These are phyloP conservation scores for Hapalemur alaotrensis DNA, from an alignment of 2,797 vertebrate genomes.

Conservation along the genomic window DNA sequence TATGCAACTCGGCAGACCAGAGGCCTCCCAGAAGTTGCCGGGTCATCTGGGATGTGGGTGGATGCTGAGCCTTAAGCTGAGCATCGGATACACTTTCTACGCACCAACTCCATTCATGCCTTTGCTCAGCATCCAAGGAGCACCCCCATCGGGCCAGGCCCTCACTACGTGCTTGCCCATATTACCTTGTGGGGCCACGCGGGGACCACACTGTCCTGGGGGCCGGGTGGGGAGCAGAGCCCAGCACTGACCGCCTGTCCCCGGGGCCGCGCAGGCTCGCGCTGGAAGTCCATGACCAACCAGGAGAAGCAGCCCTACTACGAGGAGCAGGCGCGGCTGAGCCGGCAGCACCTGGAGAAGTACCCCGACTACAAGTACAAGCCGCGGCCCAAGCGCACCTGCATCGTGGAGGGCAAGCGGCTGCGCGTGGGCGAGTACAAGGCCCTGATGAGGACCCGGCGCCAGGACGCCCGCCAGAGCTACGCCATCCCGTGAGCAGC, in stretches of 20 bases:
- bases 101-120: not conserved
- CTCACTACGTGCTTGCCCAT: not conserved
- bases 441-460: constrained; percentile 96
- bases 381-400: constrained; percentile 96
- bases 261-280: constrained; percentile 87
- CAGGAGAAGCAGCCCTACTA: constrained; percentile 99
- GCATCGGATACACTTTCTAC: rapidly evolving
- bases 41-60: not conserved
- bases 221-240: not conserved
- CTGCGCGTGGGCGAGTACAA: constrained; percentile 98
- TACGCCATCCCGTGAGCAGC: constrained; percentile 85
- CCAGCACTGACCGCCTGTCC: not conserved
- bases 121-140: not conserved
- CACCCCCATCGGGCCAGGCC: not conserved
- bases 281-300: constrained; percentile 98
- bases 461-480: constrained; percentile 92
- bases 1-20: not conserved
- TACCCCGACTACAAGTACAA: constrained; percentile 99
- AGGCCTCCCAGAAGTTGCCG: not conserved
- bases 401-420: constrained; percentile 96
- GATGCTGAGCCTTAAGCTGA: not conserved
- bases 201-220: not conserved
- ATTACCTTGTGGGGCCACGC: not conserved
- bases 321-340: constrained; percentile 96
- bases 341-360: constrained; percentile 97